Conservation (phyloP, 2,888 invertebrate species). For the Himalopsyche japonica region DNA sequence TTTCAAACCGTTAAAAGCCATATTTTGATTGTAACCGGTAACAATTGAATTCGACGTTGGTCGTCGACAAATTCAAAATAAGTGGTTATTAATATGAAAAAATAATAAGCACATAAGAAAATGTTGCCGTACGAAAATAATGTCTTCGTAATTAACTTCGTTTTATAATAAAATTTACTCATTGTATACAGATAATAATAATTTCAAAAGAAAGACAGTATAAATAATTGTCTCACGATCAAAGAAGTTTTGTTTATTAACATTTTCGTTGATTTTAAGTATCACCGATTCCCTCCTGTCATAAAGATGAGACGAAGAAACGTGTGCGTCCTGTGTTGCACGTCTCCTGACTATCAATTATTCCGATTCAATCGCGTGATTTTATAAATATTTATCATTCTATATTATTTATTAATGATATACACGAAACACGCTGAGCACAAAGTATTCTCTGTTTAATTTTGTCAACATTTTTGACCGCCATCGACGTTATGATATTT, state of each 20-base stretch:
- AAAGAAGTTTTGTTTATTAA: not conserved
- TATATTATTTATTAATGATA: constrained; percentile 20
- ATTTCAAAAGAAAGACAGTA: no score
- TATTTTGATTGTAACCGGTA: no score
- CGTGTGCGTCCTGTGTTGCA: constrained; percentile 31
- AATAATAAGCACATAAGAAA: no score
- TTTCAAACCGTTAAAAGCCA: no score
- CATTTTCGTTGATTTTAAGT: not conserved
- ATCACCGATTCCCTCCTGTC: not conserved
- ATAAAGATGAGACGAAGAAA: constrained; percentile 19
- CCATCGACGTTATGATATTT: no score
- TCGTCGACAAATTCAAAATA: no score
- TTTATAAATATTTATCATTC: constrained; percentile 21
- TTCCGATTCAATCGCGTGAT: not conserved
- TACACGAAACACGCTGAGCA: not conserved
- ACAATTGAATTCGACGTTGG: no score
- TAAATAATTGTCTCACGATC: not conserved
- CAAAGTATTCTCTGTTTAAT: not conserved
- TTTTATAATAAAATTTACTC: no score
- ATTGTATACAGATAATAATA: no score
- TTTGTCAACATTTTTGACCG: not conserved
- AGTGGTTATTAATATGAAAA: no score
- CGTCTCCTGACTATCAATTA: constrained; percentile 31
- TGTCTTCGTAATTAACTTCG: no score
- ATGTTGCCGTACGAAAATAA: no score